Base-by-base conservation (phyloP, 2,113 vertebrate genomes). In the Corydoras maculifer region DNA sequence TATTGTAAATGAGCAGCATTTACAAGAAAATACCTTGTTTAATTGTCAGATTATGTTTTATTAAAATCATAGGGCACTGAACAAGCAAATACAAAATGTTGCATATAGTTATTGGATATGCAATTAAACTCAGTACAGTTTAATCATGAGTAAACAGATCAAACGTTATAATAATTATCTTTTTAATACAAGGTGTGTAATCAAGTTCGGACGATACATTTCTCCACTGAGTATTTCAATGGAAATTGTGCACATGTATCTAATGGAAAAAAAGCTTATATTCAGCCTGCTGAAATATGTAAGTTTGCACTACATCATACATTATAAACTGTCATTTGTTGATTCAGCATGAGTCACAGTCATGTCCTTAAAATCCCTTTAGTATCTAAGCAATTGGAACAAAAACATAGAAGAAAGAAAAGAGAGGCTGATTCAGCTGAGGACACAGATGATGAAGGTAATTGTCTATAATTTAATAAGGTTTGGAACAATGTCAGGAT, bases 361-460 rank as follows among this genome's bases (percentile, higher is more conserved):
- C 54, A 57, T n/a, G 13, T n/a, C 54, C 13, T 14, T 57, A n/a
- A n/a, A 57, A 57, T n/a, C 3, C 2, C 13, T 57, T n/a, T 14
- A 57, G 51, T 14, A 12, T 53, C 54, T n/a, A n/a, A 57, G 14
- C 54, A 67, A 48, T 67, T 12, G 51, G 9, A 53, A 57, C 32
- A 50, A 75, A 73, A 13, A 30, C 43, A 69, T 29, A 0, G 6
- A 12, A 55, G 73, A 18, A 73, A 35, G 68, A 83, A 71, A 65
- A 58, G 77, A 30, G 67, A 76, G 14, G 50, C 53, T 58, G 69
- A 75, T 43, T 35, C 50, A 6, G 51, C 58, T 18, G 77, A 70
- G 1, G 68, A 77, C 6, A 14, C 9, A 1, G 51, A 10, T 0
- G 71, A 73, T 2, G 76, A 80, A 58, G 75, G 77, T 61, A 62